Evolutionary conservation across 1,140 invertebrate genomes (phyloP).

Genomic region (Bombus superbus): DNA sequence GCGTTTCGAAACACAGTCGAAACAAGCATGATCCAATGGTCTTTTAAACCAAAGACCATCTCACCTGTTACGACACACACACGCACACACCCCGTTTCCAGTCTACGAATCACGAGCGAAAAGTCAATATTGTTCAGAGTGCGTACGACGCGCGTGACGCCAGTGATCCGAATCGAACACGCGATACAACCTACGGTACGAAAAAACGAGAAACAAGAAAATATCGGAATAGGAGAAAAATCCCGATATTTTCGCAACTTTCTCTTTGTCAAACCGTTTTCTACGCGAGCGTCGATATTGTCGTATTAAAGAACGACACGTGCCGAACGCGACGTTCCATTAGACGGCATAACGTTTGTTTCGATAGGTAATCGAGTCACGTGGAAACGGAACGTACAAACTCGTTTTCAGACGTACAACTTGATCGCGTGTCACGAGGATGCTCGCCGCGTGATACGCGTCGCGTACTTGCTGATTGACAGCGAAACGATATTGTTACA

Average conservation of each 20-base stretch:
- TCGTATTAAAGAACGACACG: background rate
- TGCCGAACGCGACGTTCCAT: constrained; percentile 2
- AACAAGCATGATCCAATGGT: background rate
- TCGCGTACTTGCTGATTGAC: background rate
- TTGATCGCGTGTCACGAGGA: background rate
- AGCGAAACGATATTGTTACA: background rate
- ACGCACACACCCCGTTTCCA: background rate
- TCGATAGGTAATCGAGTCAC: background rate
- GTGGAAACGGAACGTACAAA: background rate
- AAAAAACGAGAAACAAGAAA: background rate
- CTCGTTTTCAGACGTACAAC: background rate
- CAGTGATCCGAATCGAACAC: background rate
- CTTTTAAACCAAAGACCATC: background rate
- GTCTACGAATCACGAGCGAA: background rate
- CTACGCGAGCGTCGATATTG: background rate
- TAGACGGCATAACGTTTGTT: background rate
- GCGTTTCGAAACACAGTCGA: background rate
- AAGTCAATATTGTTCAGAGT: background rate
- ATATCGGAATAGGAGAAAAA: background rate
- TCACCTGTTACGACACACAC: constrained; percentile 6
- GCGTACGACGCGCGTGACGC: background rate
- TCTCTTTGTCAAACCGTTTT: background rate
- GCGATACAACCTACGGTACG: background rate
- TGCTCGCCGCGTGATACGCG: background rate
- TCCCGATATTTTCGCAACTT: background rate